Conservation (phyloP, 2,797 vertebrate species). For the Discoglossus pictus region DNA sequence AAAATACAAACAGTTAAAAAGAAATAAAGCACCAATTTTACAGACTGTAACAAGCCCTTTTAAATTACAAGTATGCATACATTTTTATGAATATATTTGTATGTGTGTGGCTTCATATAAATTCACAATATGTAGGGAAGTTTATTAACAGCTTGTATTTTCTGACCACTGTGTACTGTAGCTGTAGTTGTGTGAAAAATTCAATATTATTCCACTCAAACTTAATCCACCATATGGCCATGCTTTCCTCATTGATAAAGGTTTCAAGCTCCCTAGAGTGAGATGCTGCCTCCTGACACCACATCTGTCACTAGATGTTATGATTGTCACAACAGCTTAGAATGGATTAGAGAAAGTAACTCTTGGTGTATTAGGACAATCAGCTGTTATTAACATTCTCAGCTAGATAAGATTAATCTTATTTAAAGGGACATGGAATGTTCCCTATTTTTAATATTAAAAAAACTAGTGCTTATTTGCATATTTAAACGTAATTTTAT, state of each 20-base stretch:
- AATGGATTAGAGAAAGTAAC: conserved; percentile 50
- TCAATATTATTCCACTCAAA: conserved; percentile 67
- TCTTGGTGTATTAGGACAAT: conserved; percentile 55
- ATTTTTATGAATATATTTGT: conserved; percentile 10
- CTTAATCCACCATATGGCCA: conserved; percentile 59
- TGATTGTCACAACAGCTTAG: conserved; percentile 56
- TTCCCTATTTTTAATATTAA: too few relatives aligned
- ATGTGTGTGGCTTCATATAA: conserved; percentile 3
- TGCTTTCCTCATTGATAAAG: conserved; percentile 45
- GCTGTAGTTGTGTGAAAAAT: conserved; percentile 21
- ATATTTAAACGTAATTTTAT: too few relatives aligned
- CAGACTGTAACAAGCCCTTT: too few relatives aligned
- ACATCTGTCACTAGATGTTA: conserved; percentile 56
- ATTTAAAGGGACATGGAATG: too few relatives aligned
- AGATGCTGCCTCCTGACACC: conserved; percentile 20
- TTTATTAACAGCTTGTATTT: conserved; percentile 29
- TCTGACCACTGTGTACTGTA: conserved; percentile 12
- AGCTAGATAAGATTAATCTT: conserved; percentile 53
- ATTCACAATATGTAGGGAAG: conserved; percentile 8
- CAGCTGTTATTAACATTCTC: conserved; percentile 43
- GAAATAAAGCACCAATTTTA: not conserved
- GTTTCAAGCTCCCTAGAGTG: not conserved
- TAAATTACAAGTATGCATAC: too few relatives aligned
- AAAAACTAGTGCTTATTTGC: too few relatives aligned
- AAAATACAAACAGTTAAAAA: not conserved